Evolutionary conservation across 2,797 vertebrate species (phyloP).

Genomic region (Oreonectes daqikongensis): DNA sequence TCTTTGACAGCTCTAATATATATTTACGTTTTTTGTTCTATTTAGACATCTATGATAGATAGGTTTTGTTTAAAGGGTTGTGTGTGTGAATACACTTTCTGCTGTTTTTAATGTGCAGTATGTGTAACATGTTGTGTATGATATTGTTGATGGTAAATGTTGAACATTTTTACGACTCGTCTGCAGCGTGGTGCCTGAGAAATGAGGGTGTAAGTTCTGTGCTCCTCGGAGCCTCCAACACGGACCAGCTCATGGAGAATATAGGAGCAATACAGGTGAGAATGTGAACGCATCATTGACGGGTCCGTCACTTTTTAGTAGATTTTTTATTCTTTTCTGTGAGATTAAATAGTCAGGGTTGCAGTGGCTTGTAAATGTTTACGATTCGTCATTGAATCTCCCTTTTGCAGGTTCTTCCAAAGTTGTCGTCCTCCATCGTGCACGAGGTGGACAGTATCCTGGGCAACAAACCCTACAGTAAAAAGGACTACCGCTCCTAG

Average conservation of each 20-base stretch:
- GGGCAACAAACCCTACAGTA: slow-evolving; percentile 99
- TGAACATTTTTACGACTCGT: slow-evolving; percentile 73
- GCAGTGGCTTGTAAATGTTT: neutral
- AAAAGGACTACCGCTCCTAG: slow-evolving; percentile 98
- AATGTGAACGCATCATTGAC: slow-evolving; percentile 74
- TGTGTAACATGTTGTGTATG: neutral
- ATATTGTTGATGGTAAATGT: slow-evolving; percentile 53
- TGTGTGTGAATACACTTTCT: neutral
- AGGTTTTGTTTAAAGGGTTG: slow-evolving; percentile 17
- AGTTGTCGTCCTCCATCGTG: slow-evolving; percentile 93
- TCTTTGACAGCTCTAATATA: neutral
- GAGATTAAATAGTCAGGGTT: neutral
- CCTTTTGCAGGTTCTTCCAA: slow-evolving; percentile 99
- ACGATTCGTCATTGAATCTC: no score
- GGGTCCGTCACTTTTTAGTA: slow-evolving; percentile 79
- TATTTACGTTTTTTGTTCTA: slow-evolving; percentile 9
- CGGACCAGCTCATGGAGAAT: slow-evolving; percentile 91
- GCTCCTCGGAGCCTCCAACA: slow-evolving; percentile 86
- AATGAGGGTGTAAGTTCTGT: slow-evolving; percentile 91
- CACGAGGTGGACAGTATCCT: slow-evolving; percentile 98
- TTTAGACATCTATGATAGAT: neutral
- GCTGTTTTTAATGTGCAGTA: neutral
- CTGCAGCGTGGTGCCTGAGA: slow-evolving; percentile 92
- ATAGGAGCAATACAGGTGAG: slow-evolving; percentile 91
- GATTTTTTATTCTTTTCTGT: no score